phyloP scores from a whole-genome alignment of 2,888 invertebrate genomes.

The Chymomyza caudatula region DNA sequence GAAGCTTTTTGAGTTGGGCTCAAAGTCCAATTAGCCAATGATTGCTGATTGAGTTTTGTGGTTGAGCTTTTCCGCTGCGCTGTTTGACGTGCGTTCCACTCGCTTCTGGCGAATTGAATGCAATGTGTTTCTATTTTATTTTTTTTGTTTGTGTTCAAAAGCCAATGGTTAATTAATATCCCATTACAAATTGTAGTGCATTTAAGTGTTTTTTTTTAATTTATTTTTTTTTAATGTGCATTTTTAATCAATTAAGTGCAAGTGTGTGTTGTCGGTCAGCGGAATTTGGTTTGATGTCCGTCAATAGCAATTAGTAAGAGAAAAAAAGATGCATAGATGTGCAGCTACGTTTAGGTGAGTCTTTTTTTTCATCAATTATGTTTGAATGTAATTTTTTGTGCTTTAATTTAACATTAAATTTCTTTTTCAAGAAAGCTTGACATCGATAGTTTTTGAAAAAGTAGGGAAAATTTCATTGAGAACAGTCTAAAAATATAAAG shows the following conservation, averaged over 20 bases:
- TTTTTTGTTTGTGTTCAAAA: neutral
- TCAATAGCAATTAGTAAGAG: too few species aligned
- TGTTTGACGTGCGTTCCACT: neutral
- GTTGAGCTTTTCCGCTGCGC: neutral
- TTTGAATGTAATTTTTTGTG: too few species aligned
- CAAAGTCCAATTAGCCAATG: neutral
- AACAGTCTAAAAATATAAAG: too few species aligned
- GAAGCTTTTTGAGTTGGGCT: neutral
- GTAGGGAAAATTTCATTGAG: too few species aligned
- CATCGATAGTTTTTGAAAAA: too few species aligned
- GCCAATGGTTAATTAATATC: neutral
- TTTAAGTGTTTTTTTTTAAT: neutral
- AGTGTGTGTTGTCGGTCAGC: neutral
- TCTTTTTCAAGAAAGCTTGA: too few species aligned
- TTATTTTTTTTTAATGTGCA: neutral
- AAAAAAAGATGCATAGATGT: neutral
- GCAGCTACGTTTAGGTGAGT: neutral
- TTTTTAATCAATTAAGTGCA: neutral
- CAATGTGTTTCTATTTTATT: neutral
- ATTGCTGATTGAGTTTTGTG: neutral
- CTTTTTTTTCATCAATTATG: too few species aligned
- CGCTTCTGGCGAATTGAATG: neutral
- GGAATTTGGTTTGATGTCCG: too few species aligned
- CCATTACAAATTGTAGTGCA: neutral
- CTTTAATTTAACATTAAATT: too few species aligned